phyloP scores from a whole-genome alignment of 2,797 vertebrate genomes.

The Enteromius unitaeniatus region DNA sequence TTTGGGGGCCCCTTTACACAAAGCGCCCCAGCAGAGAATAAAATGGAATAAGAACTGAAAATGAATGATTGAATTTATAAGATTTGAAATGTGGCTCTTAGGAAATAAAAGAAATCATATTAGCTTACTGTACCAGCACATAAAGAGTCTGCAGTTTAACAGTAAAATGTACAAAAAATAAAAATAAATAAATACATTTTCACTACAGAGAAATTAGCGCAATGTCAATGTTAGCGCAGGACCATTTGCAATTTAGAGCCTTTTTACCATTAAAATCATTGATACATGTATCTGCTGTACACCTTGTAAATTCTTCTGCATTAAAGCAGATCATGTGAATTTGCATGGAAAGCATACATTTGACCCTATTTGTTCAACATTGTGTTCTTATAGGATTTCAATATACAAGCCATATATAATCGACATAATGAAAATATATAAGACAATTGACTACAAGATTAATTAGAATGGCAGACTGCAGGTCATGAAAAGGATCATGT shows the following conservation, averaged over 20 bases:
- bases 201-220: background rate
- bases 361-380: background rate
- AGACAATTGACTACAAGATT: slow-evolving; percentile 5
- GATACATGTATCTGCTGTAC: background rate
- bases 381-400: slow-evolving; percentile 3
- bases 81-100: background rate
- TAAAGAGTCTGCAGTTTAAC: background rate
- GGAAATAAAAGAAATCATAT: slow-evolving; percentile 1
- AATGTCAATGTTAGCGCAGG: too few species aligned
- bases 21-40: slow-evolving; percentile 3
- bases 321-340: background rate
- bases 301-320: background rate
- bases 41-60: background rate
- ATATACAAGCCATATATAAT: slow-evolving; percentile 8
- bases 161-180: background rate
- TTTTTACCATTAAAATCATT: background rate
- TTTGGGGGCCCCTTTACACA: slow-evolving; percentile 2
- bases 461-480: background rate
- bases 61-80: slow-evolving; percentile 29
- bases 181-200: background rate
- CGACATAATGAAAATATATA: background rate
- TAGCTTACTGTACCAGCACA: background rate
- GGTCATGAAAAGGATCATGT: slow-evolving; percentile 12
- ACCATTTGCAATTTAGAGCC: background rate
- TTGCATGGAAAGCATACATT: background rate